Conservation (phyloP, 2,113 vertebrate genomes). For the Cochlearius cochlearius region DNA sequence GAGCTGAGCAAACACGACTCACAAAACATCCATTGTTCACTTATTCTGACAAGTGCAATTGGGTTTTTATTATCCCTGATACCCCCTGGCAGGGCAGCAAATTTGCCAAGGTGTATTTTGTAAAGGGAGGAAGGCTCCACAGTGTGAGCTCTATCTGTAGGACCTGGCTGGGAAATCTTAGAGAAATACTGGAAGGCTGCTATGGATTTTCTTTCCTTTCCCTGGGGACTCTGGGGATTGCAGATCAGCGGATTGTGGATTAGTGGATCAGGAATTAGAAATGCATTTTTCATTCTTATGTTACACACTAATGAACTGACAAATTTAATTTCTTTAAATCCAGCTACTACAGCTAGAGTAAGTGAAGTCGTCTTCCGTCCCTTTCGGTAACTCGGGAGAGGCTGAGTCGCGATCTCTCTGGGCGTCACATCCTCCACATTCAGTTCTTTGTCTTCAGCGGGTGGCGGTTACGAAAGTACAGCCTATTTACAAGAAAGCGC, state of each 20-base stretch:
- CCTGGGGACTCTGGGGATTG: neutral
- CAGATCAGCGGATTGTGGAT: conserved; percentile 23
- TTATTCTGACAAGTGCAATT: neutral
- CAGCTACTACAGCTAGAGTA: neutral
- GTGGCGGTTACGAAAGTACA: neutral
- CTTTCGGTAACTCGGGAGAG: neutral
- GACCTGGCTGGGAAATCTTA: neutral
- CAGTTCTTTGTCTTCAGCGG: neutral
- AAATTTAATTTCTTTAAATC: conserved; percentile 55
- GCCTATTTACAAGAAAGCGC: neutral
- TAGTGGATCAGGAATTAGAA: conserved; percentile 34
- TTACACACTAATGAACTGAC: conserved; percentile 57
- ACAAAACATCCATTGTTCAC: neutral
- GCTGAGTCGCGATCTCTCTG: neutral
- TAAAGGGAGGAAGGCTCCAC: neutral
- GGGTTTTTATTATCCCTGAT: neutral
- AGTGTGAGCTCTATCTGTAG: neutral
- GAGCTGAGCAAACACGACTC: neutral
- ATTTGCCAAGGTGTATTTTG: neutral
- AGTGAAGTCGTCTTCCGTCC: neutral
- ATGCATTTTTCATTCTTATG: conserved; percentile 26
- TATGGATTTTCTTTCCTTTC: conserved; percentile 6
- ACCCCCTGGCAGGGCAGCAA: neutral
- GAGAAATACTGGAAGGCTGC: neutral
- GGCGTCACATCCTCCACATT: neutral